Percentiles rank a stretch among this genome's conserved stretches.
phyloP scores from a whole-genome alignment of 2,888 invertebrate genomes.

The Campoplex nolae region DNA sequence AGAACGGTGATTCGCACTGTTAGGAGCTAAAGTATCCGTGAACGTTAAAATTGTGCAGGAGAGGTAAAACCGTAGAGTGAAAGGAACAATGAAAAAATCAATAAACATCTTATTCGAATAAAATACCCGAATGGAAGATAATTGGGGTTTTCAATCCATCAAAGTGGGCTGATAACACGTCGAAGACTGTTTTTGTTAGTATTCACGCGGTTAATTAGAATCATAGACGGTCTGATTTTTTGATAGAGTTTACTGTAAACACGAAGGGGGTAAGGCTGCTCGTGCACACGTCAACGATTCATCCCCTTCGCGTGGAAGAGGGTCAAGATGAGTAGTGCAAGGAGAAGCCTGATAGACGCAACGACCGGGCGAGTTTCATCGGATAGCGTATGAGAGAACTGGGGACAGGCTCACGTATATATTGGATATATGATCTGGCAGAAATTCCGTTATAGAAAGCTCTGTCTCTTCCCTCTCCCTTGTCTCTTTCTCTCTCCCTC shows the following conservation, averaged over 20 bases:
- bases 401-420: conserved; percentile 32
- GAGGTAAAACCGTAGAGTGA: not conserved
- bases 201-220: conserved; percentile 7
- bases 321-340: conserved; percentile 73
- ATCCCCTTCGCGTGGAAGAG: conserved; percentile 67
- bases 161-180: not conserved
- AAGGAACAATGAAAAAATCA: not conserved
- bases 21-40: no score
- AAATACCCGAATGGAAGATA: not conserved
- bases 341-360: conserved; percentile 71
- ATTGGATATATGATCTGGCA: conserved; percentile 33
- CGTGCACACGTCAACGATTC: conserved; percentile 61
- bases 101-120: not conserved
- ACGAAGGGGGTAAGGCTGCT: not conserved
- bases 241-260: not conserved
- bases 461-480: not conserved
- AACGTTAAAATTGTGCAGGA: no score
- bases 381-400: conserved; percentile 68
- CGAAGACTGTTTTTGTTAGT: not conserved
- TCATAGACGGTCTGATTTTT: not conserved
- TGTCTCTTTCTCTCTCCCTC: not conserved
- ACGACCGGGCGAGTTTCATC: conserved; percentile 71
- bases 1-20: no score
- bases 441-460: conserved; percentile 49
- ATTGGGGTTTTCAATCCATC: not conserved